Evolutionary conservation across 2,888 invertebrate species (phyloP), one percentile per base, ranked within the genome.

Genomic region (Macrophya alboannulata): DNA sequence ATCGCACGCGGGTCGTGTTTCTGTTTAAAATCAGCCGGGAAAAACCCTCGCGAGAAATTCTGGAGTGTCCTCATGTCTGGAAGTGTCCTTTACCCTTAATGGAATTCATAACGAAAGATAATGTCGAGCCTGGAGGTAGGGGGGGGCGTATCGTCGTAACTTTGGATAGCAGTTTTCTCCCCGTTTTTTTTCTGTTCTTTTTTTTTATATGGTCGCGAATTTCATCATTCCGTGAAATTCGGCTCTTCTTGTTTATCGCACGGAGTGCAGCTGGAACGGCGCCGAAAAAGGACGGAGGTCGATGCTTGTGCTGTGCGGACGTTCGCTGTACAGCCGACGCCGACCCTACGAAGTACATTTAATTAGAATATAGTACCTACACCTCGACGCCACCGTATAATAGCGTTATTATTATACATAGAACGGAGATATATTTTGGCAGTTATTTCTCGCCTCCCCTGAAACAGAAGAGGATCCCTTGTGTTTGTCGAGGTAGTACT

Each of bases 11-110:
- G 37, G 17, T 31, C 31, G 77, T 21, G n/a, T 15, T 15, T 55
- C 17, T 37, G 31, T 8, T 17, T 74, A n/a, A 55, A 31, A 48
- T 15, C 31, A 31, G 55, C 51, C 55, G 25, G 3, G 21, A 31
- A 51, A 51, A 51, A 51, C 51, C 51, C 48, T 40, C 15, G 68
- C 68, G 48, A 83, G 48, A 4, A 43, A 31, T 43, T 37, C 45
- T 83, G 21, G 68, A 71, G 83, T 83, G 68, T 83, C 83, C 68
- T 83, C 37, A 48, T 37, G 65, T 21, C 81, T 59, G 31, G 48
- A 48, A 83, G 83, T 83, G 83, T 71, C 83, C 83, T 83, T 51
- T 43, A 71, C 83, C 83, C 83, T 45, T 83, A 71, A 83, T 83
- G 83, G 71, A 83, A 83, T 83, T 83, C 83, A 83, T 83, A 65